Evolutionary conservation across 2,888 invertebrate genomes (phyloP), one percentile per base, ranked within the genome.

Genomic region (Cylloceria caligata): DNA sequence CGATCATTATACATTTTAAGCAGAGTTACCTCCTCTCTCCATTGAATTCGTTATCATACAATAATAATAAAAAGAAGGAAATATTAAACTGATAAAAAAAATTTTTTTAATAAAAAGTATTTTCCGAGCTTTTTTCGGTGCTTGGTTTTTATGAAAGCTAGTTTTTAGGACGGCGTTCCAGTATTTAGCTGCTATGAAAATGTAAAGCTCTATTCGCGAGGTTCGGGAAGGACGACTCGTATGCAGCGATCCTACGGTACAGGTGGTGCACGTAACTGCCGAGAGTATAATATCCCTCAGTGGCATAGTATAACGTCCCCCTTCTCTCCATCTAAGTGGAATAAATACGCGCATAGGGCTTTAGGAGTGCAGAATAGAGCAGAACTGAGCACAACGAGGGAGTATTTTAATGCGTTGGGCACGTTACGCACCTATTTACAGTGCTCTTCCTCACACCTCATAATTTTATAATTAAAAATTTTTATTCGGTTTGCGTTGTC

Each of bases 221-320:
- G 24, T 52, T 24, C 24, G 24, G 24, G 9, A 52, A 24, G 21
- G 24, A 52, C 1, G 24, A 52, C 11, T 52, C 52, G 52, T 24
- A 52, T 24, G 13, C 47, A 24, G 24, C 24, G 52, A 6, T 11
- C 19, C 9, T 9, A 24, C 24, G 24, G 13, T 11, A 2, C 2
- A 7, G 52, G 52, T 11, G 52, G 52, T 52, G 24, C 52, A 7
- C 52, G 52, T 52, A 52, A 52, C 52, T 52, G 52, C 24, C 52
- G 24, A 52, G 21, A 24, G 19, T 49, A 52, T 52, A 42, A 52
- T 52, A 11, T 52, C 24, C 24, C 52, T 13, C 24, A 5, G 52
- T 24, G 52, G 52, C 24, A 11, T 13, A 42, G 42, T 13, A 13
- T 42, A 42, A 42, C 42, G 21, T 24, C 52, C 11, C 24, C 24